Base-by-base conservation (phyloP, 2,888 invertebrate species). In the Pollenia griseotomentosa region DNA sequence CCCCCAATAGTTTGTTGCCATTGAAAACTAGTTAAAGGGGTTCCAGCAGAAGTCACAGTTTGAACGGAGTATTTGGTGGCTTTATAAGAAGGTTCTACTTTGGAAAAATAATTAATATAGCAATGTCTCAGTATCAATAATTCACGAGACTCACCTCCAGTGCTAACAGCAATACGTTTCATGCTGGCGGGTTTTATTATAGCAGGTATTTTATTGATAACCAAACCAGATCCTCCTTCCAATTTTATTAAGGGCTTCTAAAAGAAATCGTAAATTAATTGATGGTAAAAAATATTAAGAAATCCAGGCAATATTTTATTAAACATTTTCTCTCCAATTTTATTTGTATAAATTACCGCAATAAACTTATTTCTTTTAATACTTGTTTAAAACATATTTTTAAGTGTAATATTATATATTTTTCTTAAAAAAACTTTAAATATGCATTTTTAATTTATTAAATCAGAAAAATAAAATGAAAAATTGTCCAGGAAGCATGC, bases 61-160 rank as follows among this genome's bases (percentile, higher is more conserved):
- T 91, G 91, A 23, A 91, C 71, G 3, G 91, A 89, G 84, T 90
- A 91, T 88, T 92, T 93, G 1, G 92, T 89, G 6, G 90, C 82
- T 88, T 92, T 93, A 1, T 83, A 79, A 4, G 88, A 71, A 14
- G 90, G 84, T 71, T 89, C 89, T 89, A 53, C n/a, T 66, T 12
- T 83, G 63, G 12, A 51, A 81, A 86, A 61, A 46, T 6, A 74
- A 77, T 7, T 0, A 57, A 23, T 12, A 6, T 33, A 59, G 23
- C 12, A 14, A 33, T 14, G 10, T 10, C 8, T 33, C 33, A 14
- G 9, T 33, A 0, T 44, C 9, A 5, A 46, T 9, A 33, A 51
- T 66, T 5, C 3, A 75, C 33, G 3, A 33, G 33, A 87, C 89
- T 74, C 74, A 84, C 87, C 81, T 78, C 84, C 75, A 82, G 90